Evolutionary conservation across 2,113 vertebrate genomes (phyloP).

Genomic region (Sturnira hondurensis): DNA sequence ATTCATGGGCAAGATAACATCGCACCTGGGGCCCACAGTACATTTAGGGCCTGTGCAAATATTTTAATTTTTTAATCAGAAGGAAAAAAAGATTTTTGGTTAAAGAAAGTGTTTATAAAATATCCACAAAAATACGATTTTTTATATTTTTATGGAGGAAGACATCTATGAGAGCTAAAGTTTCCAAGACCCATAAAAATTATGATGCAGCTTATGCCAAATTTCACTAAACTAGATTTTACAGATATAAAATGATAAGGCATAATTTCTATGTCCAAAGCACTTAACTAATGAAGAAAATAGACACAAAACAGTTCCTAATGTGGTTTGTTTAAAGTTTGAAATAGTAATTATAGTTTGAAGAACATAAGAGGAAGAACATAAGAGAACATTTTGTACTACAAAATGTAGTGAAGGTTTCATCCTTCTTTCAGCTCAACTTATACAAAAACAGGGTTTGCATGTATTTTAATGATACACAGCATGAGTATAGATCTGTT

Average conservation of each 20-base stretch:
- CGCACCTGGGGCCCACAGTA: not conserved
- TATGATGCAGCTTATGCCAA: not conserved
- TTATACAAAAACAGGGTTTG: not conserved
- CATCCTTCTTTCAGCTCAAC: not conserved
- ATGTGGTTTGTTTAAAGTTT: conserved; percentile 1
- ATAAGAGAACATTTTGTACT: too few relatives aligned
- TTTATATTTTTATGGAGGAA: not conserved
- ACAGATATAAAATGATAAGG: not conserved
- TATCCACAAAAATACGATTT: not conserved
- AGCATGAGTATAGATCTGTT: not conserved
- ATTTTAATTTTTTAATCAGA: not conserved
- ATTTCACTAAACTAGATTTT: not conserved
- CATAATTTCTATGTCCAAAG: not conserved
- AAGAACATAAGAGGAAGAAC: not conserved
- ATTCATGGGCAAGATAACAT: not conserved
- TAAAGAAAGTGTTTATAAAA: not conserved
- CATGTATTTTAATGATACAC: not conserved
- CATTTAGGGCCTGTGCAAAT: not conserved
- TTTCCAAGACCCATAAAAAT: not conserved
- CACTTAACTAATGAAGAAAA: not conserved
- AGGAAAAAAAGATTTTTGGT: not conserved
- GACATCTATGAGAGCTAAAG: not conserved
- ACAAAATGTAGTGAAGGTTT: not conserved
- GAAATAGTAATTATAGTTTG: not conserved
- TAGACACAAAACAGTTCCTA: not conserved